A percentile compares a stretch with the other conserved stretches of the same genome.
Conservation (phyloP, 2,797 vertebrate species). For the Xenops minutus region DNA sequence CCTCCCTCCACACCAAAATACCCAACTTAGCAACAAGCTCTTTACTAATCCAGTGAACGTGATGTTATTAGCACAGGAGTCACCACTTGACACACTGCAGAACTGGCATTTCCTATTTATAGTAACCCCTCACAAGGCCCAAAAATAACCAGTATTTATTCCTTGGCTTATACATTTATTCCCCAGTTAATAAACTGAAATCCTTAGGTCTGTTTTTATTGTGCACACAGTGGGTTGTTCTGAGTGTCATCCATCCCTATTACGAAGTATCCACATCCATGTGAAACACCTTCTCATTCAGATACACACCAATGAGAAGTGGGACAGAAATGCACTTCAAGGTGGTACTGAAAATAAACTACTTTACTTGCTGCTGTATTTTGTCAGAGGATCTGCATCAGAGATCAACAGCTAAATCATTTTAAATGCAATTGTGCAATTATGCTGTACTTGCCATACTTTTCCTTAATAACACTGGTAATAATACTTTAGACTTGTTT, state of each 20-base stretch:
- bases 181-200: background rate
- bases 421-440: background rate
- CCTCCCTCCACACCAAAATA: fast-evolving
- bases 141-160: background rate
- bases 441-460: background rate
- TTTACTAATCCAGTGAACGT: background rate
- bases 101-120: background rate
- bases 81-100: background rate
- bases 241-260: background rate
- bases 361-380: background rate
- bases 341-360: background rate
- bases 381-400: background rate
- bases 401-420: background rate
- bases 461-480: background rate
- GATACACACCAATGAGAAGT: background rate
- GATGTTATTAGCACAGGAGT: background rate
- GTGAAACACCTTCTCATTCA: background rate
- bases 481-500: background rate
- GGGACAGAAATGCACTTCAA: background rate
- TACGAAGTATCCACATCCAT: background rate
- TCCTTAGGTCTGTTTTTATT: background rate
- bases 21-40: background rate
- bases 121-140: background rate
- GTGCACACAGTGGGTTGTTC: background rate
- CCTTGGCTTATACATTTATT: background rate